Evolutionary conservation across 2,113 vertebrate genomes (phyloP).

Genomic region (Trichomycterus rosablanca): DNA sequence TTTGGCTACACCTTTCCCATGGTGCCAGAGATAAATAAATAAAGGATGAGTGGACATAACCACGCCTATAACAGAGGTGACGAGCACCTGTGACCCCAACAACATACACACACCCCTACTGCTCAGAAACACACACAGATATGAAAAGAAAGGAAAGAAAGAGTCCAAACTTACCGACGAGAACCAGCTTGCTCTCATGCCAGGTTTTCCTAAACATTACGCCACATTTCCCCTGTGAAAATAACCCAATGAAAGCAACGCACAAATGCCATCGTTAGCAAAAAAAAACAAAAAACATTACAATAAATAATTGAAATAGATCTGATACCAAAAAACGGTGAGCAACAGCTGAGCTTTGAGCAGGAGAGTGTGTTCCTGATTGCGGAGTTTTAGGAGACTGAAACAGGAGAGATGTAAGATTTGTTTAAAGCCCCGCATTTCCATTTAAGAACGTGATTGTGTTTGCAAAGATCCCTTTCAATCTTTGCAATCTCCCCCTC

Average conservation of each 20-base stretch:
- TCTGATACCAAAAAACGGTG: slow-evolving; percentile 57
- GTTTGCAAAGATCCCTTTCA: slow-evolving; percentile 85
- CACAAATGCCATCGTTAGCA: slow-evolving; percentile 57
- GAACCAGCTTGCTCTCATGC: slow-evolving; percentile 48
- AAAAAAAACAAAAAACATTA: slow-evolving; percentile 57
- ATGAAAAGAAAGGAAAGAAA: no score
- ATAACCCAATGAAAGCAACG: slow-evolving; percentile 52
- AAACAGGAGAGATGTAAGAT: slow-evolving; percentile 81
- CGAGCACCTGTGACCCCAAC: slow-evolving; percentile 72
- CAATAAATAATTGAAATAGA: slow-evolving; percentile 72
- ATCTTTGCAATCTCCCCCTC: slow-evolving; percentile 70
- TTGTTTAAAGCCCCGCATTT: slow-evolving; percentile 83
- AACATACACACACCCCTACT: slow-evolving; percentile 39
- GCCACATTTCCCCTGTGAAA: slow-evolving; percentile 50
- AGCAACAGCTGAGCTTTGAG: slow-evolving; percentile 51
- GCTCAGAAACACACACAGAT: slow-evolving; percentile 20
- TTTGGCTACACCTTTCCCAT: no score
- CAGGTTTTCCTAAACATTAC: slow-evolving; percentile 52
- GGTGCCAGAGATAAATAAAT: slow-evolving; percentile 63
- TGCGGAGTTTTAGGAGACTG: slow-evolving; percentile 78
- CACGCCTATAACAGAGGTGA: slow-evolving; percentile 72
- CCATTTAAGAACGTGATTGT: slow-evolving; percentile 87
- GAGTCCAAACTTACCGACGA: slow-evolving; percentile 65
- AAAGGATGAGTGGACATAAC: slow-evolving; percentile 63
- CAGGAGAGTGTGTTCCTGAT: slow-evolving; percentile 70